Evolutionary conservation across 2,113 vertebrate species (phyloP).

Genomic region (Phoenicopterus ruber): DNA sequence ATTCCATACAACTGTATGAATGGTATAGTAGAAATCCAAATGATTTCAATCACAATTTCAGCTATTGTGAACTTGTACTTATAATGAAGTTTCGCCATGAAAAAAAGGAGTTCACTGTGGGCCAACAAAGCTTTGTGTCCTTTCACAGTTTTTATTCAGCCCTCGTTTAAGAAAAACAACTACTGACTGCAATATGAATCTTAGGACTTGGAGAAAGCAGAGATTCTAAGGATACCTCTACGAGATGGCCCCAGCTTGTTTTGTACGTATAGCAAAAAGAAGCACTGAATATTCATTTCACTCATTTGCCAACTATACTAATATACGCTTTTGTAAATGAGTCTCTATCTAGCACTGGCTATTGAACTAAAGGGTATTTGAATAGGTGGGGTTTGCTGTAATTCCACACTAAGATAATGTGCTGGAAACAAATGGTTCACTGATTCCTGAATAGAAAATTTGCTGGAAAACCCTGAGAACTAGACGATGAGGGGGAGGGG

Average conservation of each 20-base stretch:
- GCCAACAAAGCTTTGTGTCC: conserved; percentile 51
- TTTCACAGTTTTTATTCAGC: conserved; percentile 44
- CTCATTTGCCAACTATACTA: conserved; percentile 14
- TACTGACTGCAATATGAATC: conserved; percentile 31
- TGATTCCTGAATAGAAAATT: not conserved
- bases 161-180: conserved; percentile 30
- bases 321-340: conserved; percentile 16
- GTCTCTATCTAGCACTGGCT: not conserved
- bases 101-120: conserved; percentile 37
- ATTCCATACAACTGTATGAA: conserved; percentile 32
- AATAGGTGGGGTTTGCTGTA: conserved; percentile 26
- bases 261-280: not conserved
- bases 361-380: conserved; percentile 33
- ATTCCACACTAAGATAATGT: conserved; percentile 25
- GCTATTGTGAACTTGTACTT: conserved; percentile 15
- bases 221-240: conserved; percentile 4
- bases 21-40: conserved; percentile 44
- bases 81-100: conserved; percentile 33
- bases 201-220: not conserved
- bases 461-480: conserved; percentile 8
- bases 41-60: conserved; percentile 52
- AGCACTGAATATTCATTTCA: conserved; percentile 45
- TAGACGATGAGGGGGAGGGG: not conserved
- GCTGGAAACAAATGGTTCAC: conserved; percentile 34
- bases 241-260: not conserved